A percentile compares a stretch with the other conserved stretches of the same genome.
Evolutionary conservation across 1,140 invertebrate genomes (phyloP).

Genomic region (Mycetomoellerius zeteki): DNA sequence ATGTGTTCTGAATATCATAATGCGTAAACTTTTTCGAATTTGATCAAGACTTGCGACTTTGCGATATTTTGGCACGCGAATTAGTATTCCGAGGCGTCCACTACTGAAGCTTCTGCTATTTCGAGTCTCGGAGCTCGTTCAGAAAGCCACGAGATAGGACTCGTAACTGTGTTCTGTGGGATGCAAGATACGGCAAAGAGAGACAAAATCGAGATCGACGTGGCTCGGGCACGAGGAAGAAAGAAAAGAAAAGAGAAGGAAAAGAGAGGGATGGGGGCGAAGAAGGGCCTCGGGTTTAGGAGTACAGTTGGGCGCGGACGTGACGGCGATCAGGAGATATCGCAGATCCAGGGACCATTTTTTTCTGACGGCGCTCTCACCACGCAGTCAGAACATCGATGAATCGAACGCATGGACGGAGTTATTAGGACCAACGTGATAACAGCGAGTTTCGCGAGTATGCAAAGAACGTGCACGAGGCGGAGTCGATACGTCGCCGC

Average conservation of each 20-base stretch:
- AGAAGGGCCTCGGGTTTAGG: constrained; percentile 46
- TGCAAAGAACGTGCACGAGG: constrained; percentile 20
- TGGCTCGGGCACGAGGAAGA: constrained; percentile 13
- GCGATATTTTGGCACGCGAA: constrained; percentile 36
- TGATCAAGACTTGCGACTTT: constrained; percentile 33
- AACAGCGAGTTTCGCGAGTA: constrained; percentile 44
- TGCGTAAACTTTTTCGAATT: not conserved
- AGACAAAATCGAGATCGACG: constrained; percentile 67
- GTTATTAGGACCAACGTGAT: constrained; percentile 55
- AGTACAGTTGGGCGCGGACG: constrained; percentile 62
- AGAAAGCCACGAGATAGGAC: constrained; percentile 53
- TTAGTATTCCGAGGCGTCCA: constrained; percentile 57
- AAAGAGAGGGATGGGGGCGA: not conserved
- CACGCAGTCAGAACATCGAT: constrained; percentile 2
- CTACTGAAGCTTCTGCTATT: constrained; percentile 49
- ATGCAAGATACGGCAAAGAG: constrained; percentile 51
- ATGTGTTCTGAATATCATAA: not conserved
- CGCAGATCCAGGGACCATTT: constrained; percentile 8
- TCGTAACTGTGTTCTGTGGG: constrained; percentile 55
- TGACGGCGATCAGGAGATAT: constrained; percentile 66
- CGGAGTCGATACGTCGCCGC: not conserved
- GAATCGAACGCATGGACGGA: constrained; percentile 42
- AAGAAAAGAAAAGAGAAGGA: not conserved
- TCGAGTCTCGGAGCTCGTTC: constrained; percentile 1
- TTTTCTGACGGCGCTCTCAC: constrained; percentile 36